These are phyloP conservation scores for Drosophila nikananu DNA, from an alignment of 1,140 invertebrate species.

Conservation along the genomic window DNA sequence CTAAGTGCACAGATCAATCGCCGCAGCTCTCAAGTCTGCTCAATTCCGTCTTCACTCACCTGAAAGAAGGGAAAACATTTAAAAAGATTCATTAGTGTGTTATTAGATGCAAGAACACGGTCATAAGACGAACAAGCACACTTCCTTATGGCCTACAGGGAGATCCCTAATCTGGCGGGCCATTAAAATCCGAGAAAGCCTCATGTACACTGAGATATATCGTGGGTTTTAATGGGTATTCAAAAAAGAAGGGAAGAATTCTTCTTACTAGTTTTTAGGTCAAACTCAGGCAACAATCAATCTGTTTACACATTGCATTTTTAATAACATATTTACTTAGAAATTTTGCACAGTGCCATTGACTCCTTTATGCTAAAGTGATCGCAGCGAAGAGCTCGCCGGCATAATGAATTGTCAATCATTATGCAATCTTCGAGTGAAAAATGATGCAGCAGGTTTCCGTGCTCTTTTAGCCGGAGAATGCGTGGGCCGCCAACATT, in stretches of 20 bases:
- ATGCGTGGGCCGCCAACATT: constrained; percentile 72
- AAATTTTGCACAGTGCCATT: constrained; percentile 13
- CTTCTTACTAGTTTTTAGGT: neutral
- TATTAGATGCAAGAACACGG: constrained; percentile 38
- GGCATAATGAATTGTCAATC: constrained; percentile 81
- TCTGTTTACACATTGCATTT: no score
- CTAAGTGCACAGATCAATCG: constrained; percentile 38
- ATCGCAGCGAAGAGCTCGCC: constrained; percentile 31
- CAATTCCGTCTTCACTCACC: constrained; percentile 37
- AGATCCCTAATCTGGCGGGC: constrained; percentile 64
- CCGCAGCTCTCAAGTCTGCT: constrained; percentile 8
- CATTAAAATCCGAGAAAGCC: constrained; percentile 54
- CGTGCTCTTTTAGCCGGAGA: constrained; percentile 32
- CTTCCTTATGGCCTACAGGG: constrained; percentile 60
- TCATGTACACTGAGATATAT: constrained; percentile 1
- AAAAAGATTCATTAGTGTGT: constrained; percentile 63
- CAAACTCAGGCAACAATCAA: no score
- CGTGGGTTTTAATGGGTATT: neutral
- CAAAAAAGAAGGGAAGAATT: neutral
- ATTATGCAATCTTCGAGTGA: constrained; percentile 81
- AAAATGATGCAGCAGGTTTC: constrained; percentile 78
- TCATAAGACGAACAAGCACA: constrained; percentile 52
- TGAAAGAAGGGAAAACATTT: constrained; percentile 42
- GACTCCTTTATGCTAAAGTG: constrained; percentile 17
- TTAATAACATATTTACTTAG: neutral